phyloP scores from a whole-genome alignment of 2,797 vertebrate genomes.

The Ptychobarbus kaznakovi region DNA sequence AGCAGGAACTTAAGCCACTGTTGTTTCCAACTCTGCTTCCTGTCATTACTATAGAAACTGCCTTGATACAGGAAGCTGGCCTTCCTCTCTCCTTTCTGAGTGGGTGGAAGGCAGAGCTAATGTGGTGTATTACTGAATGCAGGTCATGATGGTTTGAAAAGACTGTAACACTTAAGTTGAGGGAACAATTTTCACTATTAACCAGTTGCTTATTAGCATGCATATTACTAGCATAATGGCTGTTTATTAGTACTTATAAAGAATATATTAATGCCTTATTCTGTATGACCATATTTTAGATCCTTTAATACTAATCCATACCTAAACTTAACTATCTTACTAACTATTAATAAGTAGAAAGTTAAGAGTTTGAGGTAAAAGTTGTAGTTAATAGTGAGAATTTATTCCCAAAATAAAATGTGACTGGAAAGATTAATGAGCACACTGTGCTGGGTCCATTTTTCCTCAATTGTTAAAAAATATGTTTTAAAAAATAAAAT shows the following conservation, averaged over 20 bases:
- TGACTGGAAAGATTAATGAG: background rate
- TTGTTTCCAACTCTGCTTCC: slow-evolving; percentile 64
- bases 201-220: background rate
- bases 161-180: background rate
- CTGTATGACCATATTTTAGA: background rate
- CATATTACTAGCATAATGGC: background rate
- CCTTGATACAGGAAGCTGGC: slow-evolving; percentile 60
- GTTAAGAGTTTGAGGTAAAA: background rate
- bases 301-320: background rate
- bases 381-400: background rate
- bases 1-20: slow-evolving; percentile 59
- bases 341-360: background rate
- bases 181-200: background rate
- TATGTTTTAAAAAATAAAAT: background rate
- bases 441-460: background rate
- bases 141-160: slow-evolving; percentile 39
- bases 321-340: background rate
- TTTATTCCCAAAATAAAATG: background rate
- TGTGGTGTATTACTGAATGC: slow-evolving; percentile 43
- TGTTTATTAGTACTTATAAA: background rate
- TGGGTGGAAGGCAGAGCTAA: slow-evolving; percentile 50
- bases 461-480: background rate
- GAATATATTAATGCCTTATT: background rate
- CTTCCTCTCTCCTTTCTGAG: slow-evolving; percentile 60
- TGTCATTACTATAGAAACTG: slow-evolving; percentile 59